Base-by-base conservation (phyloP, 2,888 invertebrate genomes). In the Plutella xylostella region DNA sequence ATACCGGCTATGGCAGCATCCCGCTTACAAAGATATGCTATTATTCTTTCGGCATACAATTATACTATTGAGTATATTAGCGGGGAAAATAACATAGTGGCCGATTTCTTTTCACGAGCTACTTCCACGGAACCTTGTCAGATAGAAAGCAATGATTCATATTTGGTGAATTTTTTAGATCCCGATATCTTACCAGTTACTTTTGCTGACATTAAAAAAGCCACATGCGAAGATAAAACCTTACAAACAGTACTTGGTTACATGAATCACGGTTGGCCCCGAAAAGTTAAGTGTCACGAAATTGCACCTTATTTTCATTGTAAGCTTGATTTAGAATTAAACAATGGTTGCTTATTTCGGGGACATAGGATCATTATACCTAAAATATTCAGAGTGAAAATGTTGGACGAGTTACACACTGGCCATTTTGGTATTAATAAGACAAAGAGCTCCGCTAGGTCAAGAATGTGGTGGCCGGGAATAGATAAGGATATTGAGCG, bases 401-500 rank as follows among this genome's bases (percentile, higher is more conserved):
- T 47, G 21, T 15, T 45, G 25, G 6, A 35, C 1, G 45, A 42
- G n/a, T 18, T 48, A n/a, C n/a, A n/a, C n/a, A n/a, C n/a, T n/a
- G n/a, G n/a, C n/a, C n/a, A n/a, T n/a, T n/a, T n/a, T n/a, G 9
- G n/a, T 45, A 48, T 19, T 11, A 5, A 0, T 4, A 31, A 1
- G 45, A 48, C 34, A 12, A 28, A n/a, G 47, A 45, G 15, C 19
- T 48, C 2, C 38, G 37, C 3, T 45, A 45, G 37, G 45, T 19
- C 2, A 48, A 48, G 35, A 4, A 19, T 41, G 21, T 41, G 43
- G 43, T 39, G 47, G 43, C 43, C 47, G 25, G 25, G 7, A 25
- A 25, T 11, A 11, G 7, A 25, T 25, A 25, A 25, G 7, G 25
- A 25, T 25, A 25, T 25, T 11, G 25, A 25, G 25, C 25, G 25